These are phyloP conservation scores for Leptobrachium leishanense DNA, from an alignment of 2,113 vertebrate genomes.

Conservation along the genomic window DNA sequence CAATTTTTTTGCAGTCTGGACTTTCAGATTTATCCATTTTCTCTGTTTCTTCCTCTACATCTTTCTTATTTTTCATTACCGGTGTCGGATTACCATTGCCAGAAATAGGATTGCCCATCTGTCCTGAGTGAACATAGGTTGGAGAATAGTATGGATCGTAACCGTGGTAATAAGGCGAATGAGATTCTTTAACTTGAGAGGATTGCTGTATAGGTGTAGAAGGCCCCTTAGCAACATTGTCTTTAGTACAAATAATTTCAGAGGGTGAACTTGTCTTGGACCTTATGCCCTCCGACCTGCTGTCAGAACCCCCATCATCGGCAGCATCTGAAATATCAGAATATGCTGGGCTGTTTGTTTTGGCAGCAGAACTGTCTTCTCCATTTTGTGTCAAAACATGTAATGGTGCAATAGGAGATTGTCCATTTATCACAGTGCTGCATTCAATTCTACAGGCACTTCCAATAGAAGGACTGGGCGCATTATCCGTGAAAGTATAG, in stretches of 20 bases:
- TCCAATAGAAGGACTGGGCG: slow-evolving; percentile 96
- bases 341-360: slow-evolving; percentile 96
- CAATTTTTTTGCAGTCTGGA: slow-evolving; percentile 79
- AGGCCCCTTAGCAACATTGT: slow-evolving; percentile 76
- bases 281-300: slow-evolving; percentile 83
- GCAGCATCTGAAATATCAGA: slow-evolving; percentile 96
- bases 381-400: slow-evolving; percentile 74
- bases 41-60: slow-evolving; percentile 76
- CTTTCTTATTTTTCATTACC: slow-evolving; percentile 84
- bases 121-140: slow-evolving; percentile 85
- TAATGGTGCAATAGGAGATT: slow-evolving; percentile 69
- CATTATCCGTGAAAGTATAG: slow-evolving; percentile 97
- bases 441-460: slow-evolving; percentile 86
- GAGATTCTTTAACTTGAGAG: slow-evolving; percentile 79
- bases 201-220: slow-evolving; percentile 68
- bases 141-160: slow-evolving; percentile 95
- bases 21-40: slow-evolving; percentile 79
- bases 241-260: slow-evolving; percentile 78
- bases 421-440: slow-evolving; percentile 76
- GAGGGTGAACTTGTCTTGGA: slow-evolving; percentile 84
- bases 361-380: slow-evolving; percentile 70
- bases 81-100: slow-evolving; percentile 73
- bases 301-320: slow-evolving; percentile 90
- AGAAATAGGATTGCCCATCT: slow-evolving; percentile 70
- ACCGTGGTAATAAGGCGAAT: slow-evolving; percentile 88